Percentiles rank a stretch among this genome's conserved stretches.
phyloP scores from a whole-genome alignment of 1,140 invertebrate species.

The Drosophila pandora region DNA sequence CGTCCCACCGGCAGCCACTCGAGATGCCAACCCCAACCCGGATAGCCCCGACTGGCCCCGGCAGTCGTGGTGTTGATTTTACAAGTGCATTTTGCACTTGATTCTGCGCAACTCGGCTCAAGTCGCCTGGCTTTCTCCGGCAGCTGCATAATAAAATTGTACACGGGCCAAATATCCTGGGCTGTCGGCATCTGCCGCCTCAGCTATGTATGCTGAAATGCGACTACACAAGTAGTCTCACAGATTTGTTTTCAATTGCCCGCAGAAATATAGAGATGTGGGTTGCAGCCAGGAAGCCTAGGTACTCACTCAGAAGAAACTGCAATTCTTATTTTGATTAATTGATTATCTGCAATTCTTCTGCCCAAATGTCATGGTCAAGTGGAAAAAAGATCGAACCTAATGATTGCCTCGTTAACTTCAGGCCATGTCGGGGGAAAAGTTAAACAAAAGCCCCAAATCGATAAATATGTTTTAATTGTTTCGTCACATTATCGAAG shows the following conservation, averaged over 20 bases:
- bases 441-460: background rate
- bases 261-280: slow-evolving; percentile 20
- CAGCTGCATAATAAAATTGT: slow-evolving; percentile 58
- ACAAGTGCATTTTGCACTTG: slow-evolving; percentile 74
- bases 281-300: background rate
- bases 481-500: slow-evolving; percentile 21
- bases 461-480: slow-evolving; percentile 37
- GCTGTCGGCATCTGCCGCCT: slow-evolving; percentile 28
- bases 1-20: background rate
- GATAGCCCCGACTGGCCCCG: background rate
- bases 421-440: background rate
- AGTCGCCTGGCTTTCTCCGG: slow-evolving; percentile 23
- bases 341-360: background rate
- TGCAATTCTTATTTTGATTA: too few species aligned
- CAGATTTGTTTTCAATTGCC: slow-evolving; percentile 48
- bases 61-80: slow-evolving; percentile 46
- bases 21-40: background rate
- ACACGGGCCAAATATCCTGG: slow-evolving; percentile 44
- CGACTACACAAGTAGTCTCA: slow-evolving; percentile 3
- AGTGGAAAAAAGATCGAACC: background rate
- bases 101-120: slow-evolving; percentile 46
- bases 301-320: background rate
- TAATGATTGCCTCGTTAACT: background rate
- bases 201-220: slow-evolving; percentile 16
- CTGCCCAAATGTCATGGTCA: slow-evolving; percentile 4